Base-by-base conservation (phyloP, 2,888 invertebrate species). In the Temnothorax ravouxi region DNA sequence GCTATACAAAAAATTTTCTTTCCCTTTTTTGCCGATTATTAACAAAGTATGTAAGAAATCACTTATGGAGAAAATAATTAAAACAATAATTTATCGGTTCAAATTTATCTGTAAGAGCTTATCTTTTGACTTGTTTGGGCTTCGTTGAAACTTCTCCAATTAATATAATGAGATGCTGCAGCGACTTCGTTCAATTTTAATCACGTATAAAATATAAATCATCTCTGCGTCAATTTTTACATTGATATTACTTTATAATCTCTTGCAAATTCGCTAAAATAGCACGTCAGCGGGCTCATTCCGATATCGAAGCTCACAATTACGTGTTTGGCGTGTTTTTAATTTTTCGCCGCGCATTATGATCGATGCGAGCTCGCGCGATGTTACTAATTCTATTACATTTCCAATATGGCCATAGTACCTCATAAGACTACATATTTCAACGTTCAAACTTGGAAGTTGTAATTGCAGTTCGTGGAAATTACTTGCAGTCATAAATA, bases 401-500 rank as follows among this genome's bases (percentile, higher is more conserved):
- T 50, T 80, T 80, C 72, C 79, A 80, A 80, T 80, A 80, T 47
- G 59, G 47, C 21, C 59, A 21, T 41, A 11, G 41, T 77, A 34
- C 47, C 38, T 80, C 72, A 25, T 72, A 80, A 80, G 74, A 59
- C 74, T 59, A 38, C 72, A 80, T 80, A 71, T 80, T 75, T 82
- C 81, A 82, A 56, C 44, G 74, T 74, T 82, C 82, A 41, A 82
- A 84, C 82, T 82, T 84, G 71, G 64, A 21, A 38, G 69, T 75
- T 67, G 67, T 84, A 84, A 84, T 84, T 75, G 74, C 81, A 75
- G 82, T 66, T 82, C 18, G 72, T 61, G 82, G 52, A 82, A 75
- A 77, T 84, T 77, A 77, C 77, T 72, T 44, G 82, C 72, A 44
- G 74, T 82, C 84, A 64, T 84, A 84, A 84, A 84, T 82, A 82